Evolutionary conservation across 1,140 invertebrate species (phyloP).

Genomic region (Drosophila rhopaloa): DNA sequence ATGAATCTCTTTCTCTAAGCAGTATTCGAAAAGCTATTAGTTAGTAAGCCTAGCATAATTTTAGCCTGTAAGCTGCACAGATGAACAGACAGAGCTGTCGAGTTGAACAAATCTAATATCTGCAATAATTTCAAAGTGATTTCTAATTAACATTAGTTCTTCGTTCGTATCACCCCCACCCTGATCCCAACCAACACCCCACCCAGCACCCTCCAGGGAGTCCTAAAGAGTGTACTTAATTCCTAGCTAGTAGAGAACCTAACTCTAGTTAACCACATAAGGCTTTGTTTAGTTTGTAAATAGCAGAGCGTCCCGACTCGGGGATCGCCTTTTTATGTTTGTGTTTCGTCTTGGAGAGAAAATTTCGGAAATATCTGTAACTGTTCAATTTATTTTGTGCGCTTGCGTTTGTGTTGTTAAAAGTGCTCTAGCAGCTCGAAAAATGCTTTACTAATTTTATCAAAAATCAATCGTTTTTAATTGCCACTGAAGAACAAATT

Average conservation of each 20-base stretch:
- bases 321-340: slow-evolving; percentile 65
- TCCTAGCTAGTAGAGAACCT: slow-evolving; percentile 45
- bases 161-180: slow-evolving; percentile 53
- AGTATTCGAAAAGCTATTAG: slow-evolving; percentile 85
- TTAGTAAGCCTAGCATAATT: slow-evolving; percentile 76
- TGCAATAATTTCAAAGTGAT: slow-evolving; percentile 84
- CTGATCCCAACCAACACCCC: slow-evolving; percentile 21
- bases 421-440: slow-evolving; percentile 62
- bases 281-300: slow-evolving; percentile 81
- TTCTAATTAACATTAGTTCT: slow-evolving; percentile 74
- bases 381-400: slow-evolving; percentile 51
- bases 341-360: slow-evolving; percentile 62
- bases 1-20: slow-evolving; percentile 85
- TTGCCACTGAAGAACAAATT: slow-evolving; percentile 67
- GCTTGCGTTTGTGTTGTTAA: slow-evolving; percentile 69
- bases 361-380: slow-evolving; percentile 27
- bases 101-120: slow-evolving; percentile 61
- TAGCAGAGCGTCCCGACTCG: slow-evolving; percentile 54
- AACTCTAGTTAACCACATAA: slow-evolving; percentile 60
- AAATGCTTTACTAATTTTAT: slow-evolving; percentile 76
- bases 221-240: slow-evolving; percentile 73
- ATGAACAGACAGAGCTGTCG: slow-evolving; percentile 44
- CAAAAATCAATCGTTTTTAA: slow-evolving; percentile 54
- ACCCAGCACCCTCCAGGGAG: slow-evolving; percentile 34
- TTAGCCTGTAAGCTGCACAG: slow-evolving; percentile 65